A percentile compares a stretch with the other conserved stretches of the same genome.
Conservation (phyloP, 2,113 vertebrate genomes). For the Thomomys bottae region DNA sequence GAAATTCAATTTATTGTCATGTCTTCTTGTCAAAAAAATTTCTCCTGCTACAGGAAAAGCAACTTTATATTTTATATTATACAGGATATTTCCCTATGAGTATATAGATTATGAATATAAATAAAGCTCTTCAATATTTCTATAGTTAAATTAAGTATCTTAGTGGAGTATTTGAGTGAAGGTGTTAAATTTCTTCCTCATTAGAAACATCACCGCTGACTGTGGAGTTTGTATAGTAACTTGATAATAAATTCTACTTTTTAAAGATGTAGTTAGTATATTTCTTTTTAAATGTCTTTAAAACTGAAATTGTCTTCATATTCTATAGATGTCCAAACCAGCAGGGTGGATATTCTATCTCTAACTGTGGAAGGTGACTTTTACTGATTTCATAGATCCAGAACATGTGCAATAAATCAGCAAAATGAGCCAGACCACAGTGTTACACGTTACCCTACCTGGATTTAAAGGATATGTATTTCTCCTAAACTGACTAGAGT, state of each 20-base stretch:
- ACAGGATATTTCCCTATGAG: conserved; percentile 73
- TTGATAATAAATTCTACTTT: conserved; percentile 69
- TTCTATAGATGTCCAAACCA: conserved; percentile 62
- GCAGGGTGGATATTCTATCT: conserved; percentile 54
- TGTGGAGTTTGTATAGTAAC: conserved; percentile 67
- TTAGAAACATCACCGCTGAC: conserved; percentile 75
- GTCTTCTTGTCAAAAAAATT: conserved; percentile 68
- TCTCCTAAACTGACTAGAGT: conserved; percentile 78
- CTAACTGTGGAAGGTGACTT: conserved; percentile 61
- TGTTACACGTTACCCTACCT: conserved; percentile 27
- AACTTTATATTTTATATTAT: conserved; percentile 76
- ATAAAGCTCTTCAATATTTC: conserved; percentile 76
- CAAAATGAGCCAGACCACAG: conserved; percentile 47
- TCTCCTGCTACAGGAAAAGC: conserved; percentile 75
- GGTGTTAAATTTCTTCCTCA: conserved; percentile 64
- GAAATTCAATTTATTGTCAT: conserved; percentile 78
- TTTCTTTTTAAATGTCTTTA: conserved; percentile 64
- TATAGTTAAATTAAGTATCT: conserved; percentile 72
- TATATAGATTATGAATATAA: conserved; percentile 74
- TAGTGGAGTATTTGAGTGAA: conserved; percentile 74
- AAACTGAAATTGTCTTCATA: conserved; percentile 60
- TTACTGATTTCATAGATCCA: conserved; percentile 74
- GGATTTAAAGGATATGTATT: conserved; percentile 63
- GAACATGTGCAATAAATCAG: conserved; percentile 70
- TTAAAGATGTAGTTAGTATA: conserved; percentile 67